A percentile compares a stretch with the other conserved stretches of the same genome.
These are phyloP conservation scores for Conger conger DNA, from an alignment of 2,113 vertebrate genomes.

Conservation along the genomic window DNA sequence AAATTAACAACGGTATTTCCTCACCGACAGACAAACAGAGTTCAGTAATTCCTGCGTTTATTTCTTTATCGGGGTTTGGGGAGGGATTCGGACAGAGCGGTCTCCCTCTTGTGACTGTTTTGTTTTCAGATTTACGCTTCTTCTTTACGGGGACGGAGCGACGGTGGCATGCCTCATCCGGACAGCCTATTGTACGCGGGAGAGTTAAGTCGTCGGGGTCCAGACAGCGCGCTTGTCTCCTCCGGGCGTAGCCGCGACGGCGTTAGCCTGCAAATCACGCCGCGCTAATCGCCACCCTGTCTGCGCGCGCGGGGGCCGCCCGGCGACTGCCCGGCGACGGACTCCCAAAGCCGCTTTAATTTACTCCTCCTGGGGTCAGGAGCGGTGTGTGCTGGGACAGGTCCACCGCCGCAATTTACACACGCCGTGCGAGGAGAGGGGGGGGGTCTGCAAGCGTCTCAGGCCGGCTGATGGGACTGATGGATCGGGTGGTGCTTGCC, in stretches of 20 bases:
- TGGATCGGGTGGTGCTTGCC: not conserved
- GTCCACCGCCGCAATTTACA: not conserved
- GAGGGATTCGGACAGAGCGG: not conserved
- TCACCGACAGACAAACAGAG: too few relatives aligned
- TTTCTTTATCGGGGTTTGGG: not conserved
- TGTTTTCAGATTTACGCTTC: constrained; percentile 54
- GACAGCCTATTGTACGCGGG: constrained; percentile 53
- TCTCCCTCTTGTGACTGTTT: constrained; percentile 17
- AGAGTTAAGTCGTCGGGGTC: constrained; percentile 62
- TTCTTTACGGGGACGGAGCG: constrained; percentile 60
- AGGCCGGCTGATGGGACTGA: not conserved
- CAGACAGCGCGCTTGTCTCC: constrained; percentile 50
- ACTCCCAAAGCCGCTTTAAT: not conserved
- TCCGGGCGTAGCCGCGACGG: not conserved
- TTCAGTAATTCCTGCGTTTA: too few relatives aligned
- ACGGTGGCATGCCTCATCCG: constrained; percentile 54
- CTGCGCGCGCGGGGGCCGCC: not conserved
- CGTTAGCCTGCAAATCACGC: not conserved
- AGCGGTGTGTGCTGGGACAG: not conserved
- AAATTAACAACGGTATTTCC: too few relatives aligned
- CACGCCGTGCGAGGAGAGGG: too few relatives aligned
- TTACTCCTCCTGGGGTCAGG: not conserved
- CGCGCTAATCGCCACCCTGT: not conserved
- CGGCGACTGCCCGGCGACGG: not conserved
- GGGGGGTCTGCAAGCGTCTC: too few relatives aligned